Evolutionary conservation across 2,888 invertebrate species (phyloP), one percentile per base, ranked within the genome.

Genomic region (Bellardia pandia): DNA sequence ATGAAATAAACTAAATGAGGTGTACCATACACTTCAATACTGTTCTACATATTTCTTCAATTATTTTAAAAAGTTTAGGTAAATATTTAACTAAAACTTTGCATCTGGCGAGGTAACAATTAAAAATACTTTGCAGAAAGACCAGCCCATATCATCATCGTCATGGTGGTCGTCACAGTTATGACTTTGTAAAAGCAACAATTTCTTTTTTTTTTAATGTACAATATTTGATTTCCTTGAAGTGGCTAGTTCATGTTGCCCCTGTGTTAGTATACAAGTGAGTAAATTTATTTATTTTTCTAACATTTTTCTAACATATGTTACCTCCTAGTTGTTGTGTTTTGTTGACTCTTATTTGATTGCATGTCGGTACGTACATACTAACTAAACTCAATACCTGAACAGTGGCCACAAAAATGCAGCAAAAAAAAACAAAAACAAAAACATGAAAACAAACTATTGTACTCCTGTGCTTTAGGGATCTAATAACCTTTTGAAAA

Each of bases 401-500:
- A 8, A 16, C 13, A 40, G 42, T 30, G 23, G 23, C 23, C 13
- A 23, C 16, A 71, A 71, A 16, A 42, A 16, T 6, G 23, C 14
- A 4, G 9, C n/a, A n/a, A n/a, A n/a, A 2, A 2, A 23, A 7
- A 62, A n/a, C 9, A 62, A n/a, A 37, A 62, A 37, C 1, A 37
- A 62, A 1, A 13, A 45, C 23, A 45, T 2, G 1, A 23, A 66
- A 23, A 13, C 5, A 4, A 37, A 37, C 14, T n/a, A 56, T 53
- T 53, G 53, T 37, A 62, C 62, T 40, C 13, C 62, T 45, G 60
- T n/a, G 74, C 75, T 64, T 64, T 62, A 58, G 75, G 75, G 62
- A 75, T 62, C 37, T 75, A 14, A 0, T 75, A 75, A 75, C 75
- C 62, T 75, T 75, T 75, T 64, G 45, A 75, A 62, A 75, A 62